phyloP scores from a whole-genome alignment of 2,888 invertebrate genomes.

The Entomobrya multifasciata region DNA sequence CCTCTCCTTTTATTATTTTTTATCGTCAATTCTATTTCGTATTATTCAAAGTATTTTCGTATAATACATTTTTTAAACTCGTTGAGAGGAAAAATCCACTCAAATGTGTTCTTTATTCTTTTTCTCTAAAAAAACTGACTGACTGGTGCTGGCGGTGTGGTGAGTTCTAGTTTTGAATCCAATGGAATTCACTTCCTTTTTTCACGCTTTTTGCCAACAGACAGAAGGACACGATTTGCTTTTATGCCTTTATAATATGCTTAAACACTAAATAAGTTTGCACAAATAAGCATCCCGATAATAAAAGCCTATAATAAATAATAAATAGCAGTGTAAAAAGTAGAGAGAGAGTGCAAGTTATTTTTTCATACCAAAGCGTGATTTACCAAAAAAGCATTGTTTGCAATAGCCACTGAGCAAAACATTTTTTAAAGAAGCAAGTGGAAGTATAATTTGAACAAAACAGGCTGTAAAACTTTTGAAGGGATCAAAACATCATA shows the following conservation, averaged over 20 bases:
- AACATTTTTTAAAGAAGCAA: too few relatives aligned
- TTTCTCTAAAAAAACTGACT: slow-evolving; percentile 34
- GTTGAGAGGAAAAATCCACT: slow-evolving; percentile 48
- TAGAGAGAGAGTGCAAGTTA: slow-evolving; percentile 42
- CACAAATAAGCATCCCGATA: neutral
- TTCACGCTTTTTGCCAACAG: slow-evolving; percentile 62
- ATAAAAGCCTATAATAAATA: neutral
- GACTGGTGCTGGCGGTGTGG: slow-evolving; percentile 2
- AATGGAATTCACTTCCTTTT: slow-evolving; percentile 63
- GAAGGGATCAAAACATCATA: neutral
- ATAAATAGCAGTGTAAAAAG: slow-evolving; percentile 5
- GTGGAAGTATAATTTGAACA: neutral
- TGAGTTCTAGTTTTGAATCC: slow-evolving; percentile 31
- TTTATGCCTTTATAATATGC: slow-evolving; percentile 27
- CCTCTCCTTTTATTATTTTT: slow-evolving; percentile 26
- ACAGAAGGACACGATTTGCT: slow-evolving; percentile 33
- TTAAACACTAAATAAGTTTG: slow-evolving; percentile 34
- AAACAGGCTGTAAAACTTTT: slow-evolving; percentile 6
- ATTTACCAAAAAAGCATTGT: slow-evolving; percentile 56
- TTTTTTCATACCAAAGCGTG: slow-evolving; percentile 48
- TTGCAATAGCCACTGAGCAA: slow-evolving; percentile 9
- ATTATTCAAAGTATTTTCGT: slow-evolving; percentile 6
- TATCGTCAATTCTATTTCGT: slow-evolving; percentile 11
- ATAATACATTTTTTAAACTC: slow-evolving; percentile 32
- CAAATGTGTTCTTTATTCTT: slow-evolving; percentile 16